Evolutionary conservation across 2,888 invertebrate species (phyloP), one percentile per base, ranked within the genome.

Genomic region (Phoenoteleia sp.): DNA sequence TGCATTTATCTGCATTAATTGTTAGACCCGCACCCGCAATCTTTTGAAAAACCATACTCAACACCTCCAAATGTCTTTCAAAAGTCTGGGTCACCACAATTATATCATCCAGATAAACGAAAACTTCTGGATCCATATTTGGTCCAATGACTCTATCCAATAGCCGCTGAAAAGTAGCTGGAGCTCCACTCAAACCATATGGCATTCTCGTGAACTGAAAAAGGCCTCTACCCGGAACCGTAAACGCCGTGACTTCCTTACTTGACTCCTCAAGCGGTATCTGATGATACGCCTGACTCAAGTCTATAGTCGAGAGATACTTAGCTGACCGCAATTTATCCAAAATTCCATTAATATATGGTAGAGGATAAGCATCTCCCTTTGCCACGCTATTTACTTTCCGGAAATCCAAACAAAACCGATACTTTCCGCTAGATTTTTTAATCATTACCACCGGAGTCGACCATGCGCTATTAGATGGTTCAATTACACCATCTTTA

Each of bases 51-150:
- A 27, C 17, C 5, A 9, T 56, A 11, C n/a, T 27, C 19, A 64
- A 42, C 17, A 21, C 21, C 5, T 39, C 39, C 3, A 60, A 11
- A 42, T 60, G 42, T 23, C 25, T 23, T 39, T 60, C 60, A 39
- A 60, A 60, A 60, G 60, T 60, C 36, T 42, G 23, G 17, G 42
- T 71, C n/a, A 27, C 45, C n/a, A n/a, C n/a, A n/a, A n/a, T n/a
- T n/a, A n/a, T n/a, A n/a, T n/a, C n/a, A n/a, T n/a, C n/a, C n/a
- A n/a, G n/a, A n/a, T n/a, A n/a, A n/a, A n/a, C n/a, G n/a, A n/a
- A n/a, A n/a, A n/a, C 71, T n/a, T 71, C 15, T 5, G 54, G n/a
- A 15, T 25, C 56, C 23, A 58, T 15, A n/a, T 71, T 58, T 3
- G 58, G 21, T 0, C 56, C 33, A 13, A 71, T 45, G 7, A 71